Base-by-base conservation (phyloP, 2,797 vertebrate genomes). In the Remorina albescens region DNA sequence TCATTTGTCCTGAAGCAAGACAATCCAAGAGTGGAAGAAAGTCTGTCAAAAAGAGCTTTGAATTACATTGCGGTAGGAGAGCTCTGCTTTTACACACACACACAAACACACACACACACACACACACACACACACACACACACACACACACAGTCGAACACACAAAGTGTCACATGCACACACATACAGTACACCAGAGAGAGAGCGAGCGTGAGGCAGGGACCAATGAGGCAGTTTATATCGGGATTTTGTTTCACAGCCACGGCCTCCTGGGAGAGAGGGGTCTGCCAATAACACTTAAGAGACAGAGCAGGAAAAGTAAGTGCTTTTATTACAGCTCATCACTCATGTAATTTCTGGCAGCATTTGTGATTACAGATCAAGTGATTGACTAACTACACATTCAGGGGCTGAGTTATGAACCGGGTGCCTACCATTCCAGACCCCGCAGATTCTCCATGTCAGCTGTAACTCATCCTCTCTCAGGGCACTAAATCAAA, bases 301-400 rank as follows among this genome's bases (percentile, higher is more conserved):
- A 94, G 93, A 95, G 91, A 94, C 86, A 90, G 91, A 91, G 90
- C 91, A 90, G 92, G 89, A 94, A 94, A 95, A 94, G 92, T 94
- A 93, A 93, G 93, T 91, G 93, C 95, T 96, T 97, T 97, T 97
- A 97, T 95, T 96, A 91, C 86, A 91, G 93, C 93, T 95, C 92
- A 95, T 97, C 97, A 96, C 95, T 98, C 96, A 98, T 96, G 95
- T 95, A 95, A 92, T 97, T 95, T 94, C 95, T 97, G 96, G 93
- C 96, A 98, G 95, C 89, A 94, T 96, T 98, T 96, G 96, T 96
- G 96, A 97, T 98, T 98, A 97, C 96, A 97, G 96, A 97, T 97
- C 95, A 96, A 95, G 96, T 97, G 96, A 98, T 97, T 97, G 97
- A 97, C 96, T 98, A 96, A 98, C 95, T 96, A 96, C 96, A 97